These are phyloP conservation scores for Manis pentadactyla DNA, from an alignment of 2,797 vertebrate genomes.

Conservation along the genomic window DNA sequence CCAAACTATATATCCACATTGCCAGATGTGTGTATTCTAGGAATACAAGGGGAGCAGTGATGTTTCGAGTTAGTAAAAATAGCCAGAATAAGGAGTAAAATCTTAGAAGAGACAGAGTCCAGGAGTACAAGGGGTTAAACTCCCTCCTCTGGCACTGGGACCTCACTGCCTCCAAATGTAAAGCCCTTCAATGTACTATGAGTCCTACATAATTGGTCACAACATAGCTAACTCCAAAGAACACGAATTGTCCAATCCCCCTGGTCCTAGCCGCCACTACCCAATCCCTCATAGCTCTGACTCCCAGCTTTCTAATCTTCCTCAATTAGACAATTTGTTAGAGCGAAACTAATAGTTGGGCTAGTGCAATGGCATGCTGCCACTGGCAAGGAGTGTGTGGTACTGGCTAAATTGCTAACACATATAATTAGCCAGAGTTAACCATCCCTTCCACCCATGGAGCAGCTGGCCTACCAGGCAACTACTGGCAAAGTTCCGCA, in stretches of 20 bases:
- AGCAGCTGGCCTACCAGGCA: background rate
- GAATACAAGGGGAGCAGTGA: background rate
- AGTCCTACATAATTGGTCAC: background rate
- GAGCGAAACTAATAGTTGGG: background rate
- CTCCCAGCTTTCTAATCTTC: background rate
- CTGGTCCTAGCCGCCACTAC: background rate
- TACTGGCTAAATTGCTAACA: background rate
- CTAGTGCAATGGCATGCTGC: background rate
- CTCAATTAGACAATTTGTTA: background rate
- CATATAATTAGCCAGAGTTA: background rate
- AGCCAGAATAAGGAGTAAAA: background rate
- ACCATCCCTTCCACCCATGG: background rate
- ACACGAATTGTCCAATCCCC: background rate
- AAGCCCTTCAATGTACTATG: background rate
- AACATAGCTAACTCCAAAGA: background rate
- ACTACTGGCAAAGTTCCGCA: background rate
- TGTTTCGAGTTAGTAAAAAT: constrained; percentile 32
- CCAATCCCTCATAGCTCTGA: background rate
- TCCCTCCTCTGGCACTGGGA: no score
- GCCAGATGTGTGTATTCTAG: background rate
- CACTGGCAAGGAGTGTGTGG: background rate
- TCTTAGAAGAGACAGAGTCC: background rate
- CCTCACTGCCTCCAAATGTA: background rate
- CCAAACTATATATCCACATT: background rate
- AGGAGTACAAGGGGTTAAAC: background rate